These are phyloP conservation scores for Paedocypris sp. DNA, from an alignment of 2,113 vertebrate species.

Conservation along the genomic window DNA sequence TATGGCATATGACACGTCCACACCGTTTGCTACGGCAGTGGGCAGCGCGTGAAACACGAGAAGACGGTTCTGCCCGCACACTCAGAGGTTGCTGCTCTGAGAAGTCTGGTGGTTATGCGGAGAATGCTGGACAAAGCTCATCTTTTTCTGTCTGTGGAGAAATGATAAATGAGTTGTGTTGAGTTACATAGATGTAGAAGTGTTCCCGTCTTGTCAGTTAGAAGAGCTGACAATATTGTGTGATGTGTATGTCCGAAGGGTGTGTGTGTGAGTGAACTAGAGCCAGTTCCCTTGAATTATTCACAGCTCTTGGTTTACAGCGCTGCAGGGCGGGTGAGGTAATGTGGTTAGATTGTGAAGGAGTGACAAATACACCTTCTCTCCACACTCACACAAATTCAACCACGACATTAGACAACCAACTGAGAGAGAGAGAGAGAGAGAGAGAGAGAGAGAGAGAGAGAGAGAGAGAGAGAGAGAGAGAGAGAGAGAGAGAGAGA, in stretches of 20 bases:
- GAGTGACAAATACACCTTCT: constrained; percentile 18
- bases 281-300: constrained; percentile 45
- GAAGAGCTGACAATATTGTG: constrained; percentile 28
- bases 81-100: constrained; percentile 12
- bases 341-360: constrained; percentile 37
- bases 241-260: constrained; percentile 30
- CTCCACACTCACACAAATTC: not conserved
- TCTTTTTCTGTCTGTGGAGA: constrained; percentile 28
- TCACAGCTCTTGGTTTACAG: constrained; percentile 56
- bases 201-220: constrained; percentile 30
- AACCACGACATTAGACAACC: constrained; percentile 1
- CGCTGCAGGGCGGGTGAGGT: constrained; percentile 55
- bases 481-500: too few species aligned
- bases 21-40: constrained; percentile 12
- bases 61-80: not conserved
- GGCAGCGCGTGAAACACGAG: constrained; percentile 26
- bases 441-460: too few species aligned
- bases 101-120: constrained; percentile 34
- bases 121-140: constrained; percentile 35
- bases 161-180: constrained; percentile 32
- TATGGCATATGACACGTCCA: not conserved
- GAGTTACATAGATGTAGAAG: constrained; percentile 47
- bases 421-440: too few species aligned
- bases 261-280: constrained; percentile 7
- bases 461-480: too few species aligned